phyloP scores from a whole-genome alignment of 1,140 invertebrate genomes.

The Calliopsis andreniformis region DNA sequence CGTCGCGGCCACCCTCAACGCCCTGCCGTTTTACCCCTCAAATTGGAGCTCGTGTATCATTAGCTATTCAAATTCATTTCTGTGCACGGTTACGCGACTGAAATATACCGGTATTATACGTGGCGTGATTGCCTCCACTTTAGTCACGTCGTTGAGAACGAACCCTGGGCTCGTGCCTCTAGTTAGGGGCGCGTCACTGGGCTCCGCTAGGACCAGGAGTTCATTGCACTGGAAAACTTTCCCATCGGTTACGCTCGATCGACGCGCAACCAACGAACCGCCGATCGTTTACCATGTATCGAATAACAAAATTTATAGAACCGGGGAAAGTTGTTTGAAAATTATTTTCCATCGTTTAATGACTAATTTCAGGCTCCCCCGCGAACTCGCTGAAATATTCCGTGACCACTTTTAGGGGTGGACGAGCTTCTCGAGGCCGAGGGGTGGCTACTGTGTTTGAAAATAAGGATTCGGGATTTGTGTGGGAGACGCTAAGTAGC shows the following conservation, averaged over 20 bases:
- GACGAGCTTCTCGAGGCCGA: no score
- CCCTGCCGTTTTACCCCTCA: constrained; percentile 7
- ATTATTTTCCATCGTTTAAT: no score
- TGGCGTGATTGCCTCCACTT: constrained; percentile 55
- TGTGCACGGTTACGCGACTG: constrained; percentile 25
- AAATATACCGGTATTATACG: constrained; percentile 41
- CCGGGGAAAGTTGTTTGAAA: constrained; percentile 19
- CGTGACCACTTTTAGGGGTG: no score
- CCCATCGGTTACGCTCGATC: constrained; percentile 33
- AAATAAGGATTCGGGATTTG: no score
- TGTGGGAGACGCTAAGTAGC: no score
- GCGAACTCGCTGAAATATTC: no score
- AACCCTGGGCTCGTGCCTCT: constrained; percentile 4
- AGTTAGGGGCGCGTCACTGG: constrained; percentile 37
- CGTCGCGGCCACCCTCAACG: constrained; percentile 6
- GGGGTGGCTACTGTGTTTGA: no score
- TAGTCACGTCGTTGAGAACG: constrained; percentile 49
- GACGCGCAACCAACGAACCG: constrained; percentile 15
- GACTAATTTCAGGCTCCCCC: no score
- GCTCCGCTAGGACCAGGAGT: constrained; percentile 14
- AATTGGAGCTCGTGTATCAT: constrained; percentile 44
- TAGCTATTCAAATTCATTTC: constrained; percentile 60
- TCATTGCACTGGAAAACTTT: constrained; percentile 51
- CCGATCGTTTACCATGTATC: constrained; percentile 7
- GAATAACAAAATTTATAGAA: no score